Percentiles rank a stretch among this genome's conserved stretches.
Conservation (phyloP, 2,888 invertebrate species). For the Amphimallon solstitiale region DNA sequence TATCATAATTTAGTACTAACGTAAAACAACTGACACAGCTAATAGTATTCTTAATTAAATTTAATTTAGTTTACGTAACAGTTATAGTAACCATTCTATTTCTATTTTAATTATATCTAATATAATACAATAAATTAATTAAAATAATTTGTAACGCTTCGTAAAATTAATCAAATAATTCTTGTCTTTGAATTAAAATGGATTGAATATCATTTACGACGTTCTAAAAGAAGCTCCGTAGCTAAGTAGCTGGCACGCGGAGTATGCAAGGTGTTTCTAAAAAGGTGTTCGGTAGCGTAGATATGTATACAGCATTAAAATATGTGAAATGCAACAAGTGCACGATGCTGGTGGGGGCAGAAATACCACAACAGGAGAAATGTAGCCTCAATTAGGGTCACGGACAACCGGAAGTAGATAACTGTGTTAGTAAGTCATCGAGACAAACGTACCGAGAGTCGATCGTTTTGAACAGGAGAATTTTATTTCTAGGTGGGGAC, state of each 20-base stretch:
- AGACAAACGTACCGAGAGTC: conserved; percentile 46
- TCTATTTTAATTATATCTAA: neutral
- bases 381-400: conserved; percentile 50
- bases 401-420: conserved; percentile 54
- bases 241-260: neutral
- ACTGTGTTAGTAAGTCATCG: conserved; percentile 58
- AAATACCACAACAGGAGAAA: conserved; percentile 46
- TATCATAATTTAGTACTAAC: too few species aligned
- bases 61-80: too few species aligned
- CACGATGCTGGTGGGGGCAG: conserved; percentile 32
- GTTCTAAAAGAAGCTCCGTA: neutral
- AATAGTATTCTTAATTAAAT: neutral
- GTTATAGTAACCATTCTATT: too few species aligned
- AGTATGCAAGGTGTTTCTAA: neutral
- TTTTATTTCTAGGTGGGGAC: conserved; percentile 9
- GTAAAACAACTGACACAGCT: neutral
- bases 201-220: neutral
- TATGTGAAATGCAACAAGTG: conserved; percentile 36
- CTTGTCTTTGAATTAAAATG: neutral
- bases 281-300: neutral
- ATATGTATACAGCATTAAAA: neutral
- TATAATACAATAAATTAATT: neutral
- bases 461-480: conserved; percentile 12
- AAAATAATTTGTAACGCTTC: conserved; percentile 1
- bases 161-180: neutral